Conservation (phyloP, 2,113 vertebrate species). For the Pachypanchax playfairii region DNA sequence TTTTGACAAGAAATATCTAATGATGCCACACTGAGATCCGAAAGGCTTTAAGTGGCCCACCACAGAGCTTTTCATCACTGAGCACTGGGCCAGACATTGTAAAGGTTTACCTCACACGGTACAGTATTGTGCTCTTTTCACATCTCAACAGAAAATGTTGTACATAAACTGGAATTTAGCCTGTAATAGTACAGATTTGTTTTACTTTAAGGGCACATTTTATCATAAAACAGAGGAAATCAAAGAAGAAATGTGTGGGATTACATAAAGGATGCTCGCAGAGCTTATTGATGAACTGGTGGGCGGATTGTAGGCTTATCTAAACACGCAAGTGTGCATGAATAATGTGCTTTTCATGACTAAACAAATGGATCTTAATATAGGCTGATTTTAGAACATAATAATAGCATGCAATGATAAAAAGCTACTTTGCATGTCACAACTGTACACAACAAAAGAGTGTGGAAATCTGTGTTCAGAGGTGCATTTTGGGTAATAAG, state of each 20-base stretch:
- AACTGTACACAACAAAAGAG: not conserved
- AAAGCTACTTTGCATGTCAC: not conserved
- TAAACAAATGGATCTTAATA: constrained; percentile 13
- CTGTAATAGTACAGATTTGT: constrained; percentile 4
- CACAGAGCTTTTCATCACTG: constrained; percentile 76
- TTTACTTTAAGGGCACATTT: constrained; percentile 14
- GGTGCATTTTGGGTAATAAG: too few species aligned
- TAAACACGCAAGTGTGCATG: constrained; percentile 28
- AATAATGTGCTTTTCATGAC: constrained; percentile 17
- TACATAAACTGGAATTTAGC: not conserved
- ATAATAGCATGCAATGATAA: not conserved
- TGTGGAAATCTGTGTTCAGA: too few species aligned
- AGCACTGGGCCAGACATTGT: constrained; percentile 52
- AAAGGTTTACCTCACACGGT: constrained; percentile 75
- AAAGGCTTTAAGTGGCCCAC: constrained; percentile 71
- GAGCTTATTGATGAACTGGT: constrained; percentile 60
- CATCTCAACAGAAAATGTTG: not conserved
- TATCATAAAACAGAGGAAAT: constrained; percentile 34
- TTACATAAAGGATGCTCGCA: constrained; percentile 34
- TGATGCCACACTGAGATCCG: constrained; percentile 79
- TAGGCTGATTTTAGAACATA: not conserved
- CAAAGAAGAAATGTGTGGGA: constrained; percentile 50
- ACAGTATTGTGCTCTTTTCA: constrained; percentile 6
- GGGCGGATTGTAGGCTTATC: constrained; percentile 49
- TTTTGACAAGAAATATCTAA: constrained; percentile 81